Evolutionary conservation across 1,140 invertebrate species (phyloP).

Genomic region (Bursaphelenchus mucronatus): DNA sequence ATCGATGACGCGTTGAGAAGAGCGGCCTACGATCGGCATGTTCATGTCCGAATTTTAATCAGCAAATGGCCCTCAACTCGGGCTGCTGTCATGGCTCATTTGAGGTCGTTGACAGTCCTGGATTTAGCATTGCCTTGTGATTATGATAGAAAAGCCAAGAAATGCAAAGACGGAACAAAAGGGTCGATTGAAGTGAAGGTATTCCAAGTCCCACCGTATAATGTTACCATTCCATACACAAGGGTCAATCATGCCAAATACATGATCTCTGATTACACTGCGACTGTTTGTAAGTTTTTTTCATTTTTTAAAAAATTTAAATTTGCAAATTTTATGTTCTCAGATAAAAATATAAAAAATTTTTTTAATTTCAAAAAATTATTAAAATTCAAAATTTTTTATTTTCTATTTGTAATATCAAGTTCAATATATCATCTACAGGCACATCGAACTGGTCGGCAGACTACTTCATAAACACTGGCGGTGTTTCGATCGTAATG

Average conservation of each 20-base stretch:
- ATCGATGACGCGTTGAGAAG: conserved; percentile 80
- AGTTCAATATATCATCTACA: conserved; percentile 47
- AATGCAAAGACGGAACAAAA: conserved; percentile 18
- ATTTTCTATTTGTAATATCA: neutral
- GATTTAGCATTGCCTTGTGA: conserved; percentile 58
- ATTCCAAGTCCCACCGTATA: conserved; percentile 28
- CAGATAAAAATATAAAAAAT: neutral
- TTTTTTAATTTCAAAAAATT: neutral
- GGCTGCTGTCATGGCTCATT: conserved; percentile 71
- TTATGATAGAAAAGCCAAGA: conserved; percentile 1
- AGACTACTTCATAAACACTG: conserved; percentile 86
- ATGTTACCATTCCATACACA: conserved; percentile 20
- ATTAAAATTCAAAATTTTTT: no score
- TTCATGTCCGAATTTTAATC: conserved; percentile 74
- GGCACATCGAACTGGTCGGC: conserved; percentile 94
- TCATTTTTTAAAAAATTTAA: conserved; percentile 10
- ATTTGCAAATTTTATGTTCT: conserved; percentile 8
- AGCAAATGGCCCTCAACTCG: conserved; percentile 81
- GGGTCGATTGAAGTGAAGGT: conserved; percentile 31
- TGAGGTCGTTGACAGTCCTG: conserved; percentile 73
- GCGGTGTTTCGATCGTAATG: conserved; percentile 69
- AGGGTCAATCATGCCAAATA: conserved; percentile 71
- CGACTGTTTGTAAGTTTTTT: conserved; percentile 72
- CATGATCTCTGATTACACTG: conserved; percentile 87
- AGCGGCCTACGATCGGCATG: conserved; percentile 72